phyloP scores from a whole-genome alignment of 30 jellyfish, hydroid and myxozoan genomes.

The Aurelia sp. region DNA sequence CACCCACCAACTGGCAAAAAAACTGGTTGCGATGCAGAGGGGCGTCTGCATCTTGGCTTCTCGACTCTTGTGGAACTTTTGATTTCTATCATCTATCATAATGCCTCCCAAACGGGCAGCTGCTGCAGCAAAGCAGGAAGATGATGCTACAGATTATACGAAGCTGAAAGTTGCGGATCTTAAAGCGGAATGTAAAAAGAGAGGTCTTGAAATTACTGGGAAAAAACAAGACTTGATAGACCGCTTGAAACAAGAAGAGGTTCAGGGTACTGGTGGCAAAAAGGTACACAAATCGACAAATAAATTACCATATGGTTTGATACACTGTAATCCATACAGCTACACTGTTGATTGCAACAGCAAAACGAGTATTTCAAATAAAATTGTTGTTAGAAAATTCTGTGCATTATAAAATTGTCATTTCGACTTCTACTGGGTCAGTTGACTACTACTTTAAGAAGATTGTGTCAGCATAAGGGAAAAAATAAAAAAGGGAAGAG shows the following conservation, averaged over 20 bases:
- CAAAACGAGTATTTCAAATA: background rate
- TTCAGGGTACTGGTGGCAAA: constrained; percentile 28
- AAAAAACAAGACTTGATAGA: constrained; percentile 70
- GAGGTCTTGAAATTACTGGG: constrained; percentile 74
- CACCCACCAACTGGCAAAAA: too few species aligned
- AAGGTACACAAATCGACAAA: constrained; percentile 21
- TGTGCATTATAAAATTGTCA: background rate
- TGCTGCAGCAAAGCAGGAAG: constrained; percentile 1
- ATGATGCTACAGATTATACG: constrained; percentile 63
- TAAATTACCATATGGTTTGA: background rate
- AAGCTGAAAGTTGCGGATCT: constrained; percentile 77
- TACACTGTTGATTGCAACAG: background rate
- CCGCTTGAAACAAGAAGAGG: constrained; percentile 37
- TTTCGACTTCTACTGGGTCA: too few species aligned
- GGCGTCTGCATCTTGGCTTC: too few species aligned
- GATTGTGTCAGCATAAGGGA: too few species aligned
- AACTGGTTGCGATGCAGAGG: too few species aligned
- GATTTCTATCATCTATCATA: background rate
- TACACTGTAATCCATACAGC: background rate
- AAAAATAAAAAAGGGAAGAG: too few species aligned
- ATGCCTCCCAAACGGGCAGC: constrained; percentile 84
- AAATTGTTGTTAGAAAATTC: background rate
- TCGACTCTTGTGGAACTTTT: too few species aligned
- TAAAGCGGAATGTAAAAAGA: constrained; percentile 65
- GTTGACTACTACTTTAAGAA: too few species aligned